Conservation (phyloP, 2,113 vertebrate species). For the Eudyptes chrysolophus region DNA sequence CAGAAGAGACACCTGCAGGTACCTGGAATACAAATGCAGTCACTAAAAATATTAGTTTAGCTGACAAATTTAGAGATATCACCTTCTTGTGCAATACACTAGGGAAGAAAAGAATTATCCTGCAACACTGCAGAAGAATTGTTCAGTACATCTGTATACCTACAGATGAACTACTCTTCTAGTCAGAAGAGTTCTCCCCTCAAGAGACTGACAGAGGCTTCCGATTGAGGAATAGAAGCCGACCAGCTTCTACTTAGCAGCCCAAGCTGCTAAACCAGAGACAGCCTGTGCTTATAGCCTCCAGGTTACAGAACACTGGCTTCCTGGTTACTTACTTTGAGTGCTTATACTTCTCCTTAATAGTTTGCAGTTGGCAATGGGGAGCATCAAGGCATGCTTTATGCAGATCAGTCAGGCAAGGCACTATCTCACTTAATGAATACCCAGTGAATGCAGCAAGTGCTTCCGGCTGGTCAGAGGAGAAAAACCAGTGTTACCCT, state of each 20-base stretch:
- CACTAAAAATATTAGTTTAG: not conserved
- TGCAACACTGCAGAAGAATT: not conserved
- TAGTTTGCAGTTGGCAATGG: slow-evolving; percentile 80
- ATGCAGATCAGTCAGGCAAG: slow-evolving; percentile 87
- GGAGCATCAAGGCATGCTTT: slow-evolving; percentile 75
- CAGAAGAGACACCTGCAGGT: slow-evolving; percentile 78
- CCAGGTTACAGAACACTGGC: not conserved
- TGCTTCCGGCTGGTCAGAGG: slow-evolving; percentile 79
- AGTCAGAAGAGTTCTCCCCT: not conserved
- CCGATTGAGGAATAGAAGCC: not conserved
- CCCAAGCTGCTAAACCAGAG: not conserved
- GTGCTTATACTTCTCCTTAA: slow-evolving; percentile 86
- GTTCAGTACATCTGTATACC: not conserved
- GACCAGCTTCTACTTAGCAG: not conserved
- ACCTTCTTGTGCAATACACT: not conserved
- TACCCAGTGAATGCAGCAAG: slow-evolving; percentile 87
- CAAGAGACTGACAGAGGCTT: not conserved
- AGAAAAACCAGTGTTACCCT: not conserved
- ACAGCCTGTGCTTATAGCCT: not conserved
- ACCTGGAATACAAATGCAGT: slow-evolving; percentile 66
- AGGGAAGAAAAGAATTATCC: not conserved
- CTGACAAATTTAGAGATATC: not conserved
- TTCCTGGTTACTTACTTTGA: slow-evolving; percentile 79
- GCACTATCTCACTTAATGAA: slow-evolving; percentile 80
- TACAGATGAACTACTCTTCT: not conserved